Percentiles rank a stretch among this genome's conserved stretches.
Evolutionary conservation across 1,140 invertebrate genomes (phyloP).

Genomic region (Xylocopa sonorina): DNA sequence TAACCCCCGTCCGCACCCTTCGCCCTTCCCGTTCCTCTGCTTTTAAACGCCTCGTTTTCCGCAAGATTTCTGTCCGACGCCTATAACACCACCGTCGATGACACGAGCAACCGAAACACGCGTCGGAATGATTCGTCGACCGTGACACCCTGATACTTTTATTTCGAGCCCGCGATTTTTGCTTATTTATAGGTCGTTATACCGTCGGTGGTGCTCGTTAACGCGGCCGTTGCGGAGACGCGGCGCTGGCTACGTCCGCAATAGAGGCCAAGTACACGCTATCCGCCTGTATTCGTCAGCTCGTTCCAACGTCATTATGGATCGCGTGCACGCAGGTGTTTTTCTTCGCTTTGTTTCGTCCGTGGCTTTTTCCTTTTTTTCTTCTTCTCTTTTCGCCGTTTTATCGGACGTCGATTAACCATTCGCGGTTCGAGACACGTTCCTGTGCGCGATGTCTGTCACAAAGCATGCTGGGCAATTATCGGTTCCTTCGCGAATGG

Average conservation of each 20-base stretch:
- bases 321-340: neutral
- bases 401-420: neutral
- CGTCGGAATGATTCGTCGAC: neutral
- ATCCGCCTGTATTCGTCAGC: neutral
- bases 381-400: too few relatives aligned
- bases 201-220: neutral
- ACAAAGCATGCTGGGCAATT: too few relatives aligned
- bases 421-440: neutral
- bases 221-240: neutral
- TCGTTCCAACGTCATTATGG: neutral
- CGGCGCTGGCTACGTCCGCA: neutral
- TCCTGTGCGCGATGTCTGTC: too few relatives aligned
- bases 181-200: constrained; percentile 26
- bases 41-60: too few relatives aligned
- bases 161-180: constrained; percentile 1
- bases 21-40: too few relatives aligned
- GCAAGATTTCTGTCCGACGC: neutral
- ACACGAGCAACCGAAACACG: neutral
- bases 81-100: too few relatives aligned
- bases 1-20: neutral
- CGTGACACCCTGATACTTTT: constrained; percentile 9
- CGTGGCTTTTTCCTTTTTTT: neutral
- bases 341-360: neutral
- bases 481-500: too few relatives aligned
- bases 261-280: constrained; percentile 27